Base-by-base conservation (phyloP, 2,888 invertebrate species). In the Ptychoptera contaminata region DNA sequence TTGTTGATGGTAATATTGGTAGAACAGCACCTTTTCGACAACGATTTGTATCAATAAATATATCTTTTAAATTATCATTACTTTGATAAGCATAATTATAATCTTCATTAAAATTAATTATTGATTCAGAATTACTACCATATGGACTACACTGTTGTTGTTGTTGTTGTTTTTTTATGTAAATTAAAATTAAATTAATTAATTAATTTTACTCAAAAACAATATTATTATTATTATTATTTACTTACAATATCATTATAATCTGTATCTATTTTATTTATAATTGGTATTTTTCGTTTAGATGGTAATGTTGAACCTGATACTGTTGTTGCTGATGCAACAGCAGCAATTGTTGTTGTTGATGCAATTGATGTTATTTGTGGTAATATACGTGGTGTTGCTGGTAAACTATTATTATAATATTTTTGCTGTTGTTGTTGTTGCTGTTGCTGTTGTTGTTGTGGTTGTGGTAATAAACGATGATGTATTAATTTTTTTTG, bases 41-140 rank as follows among this genome's bases (percentile, higher is more conserved):
- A 8, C 47, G 46, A 11, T 40, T 42, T 23, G 44, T 29, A 35
- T 48, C 49, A 16, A 32, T 43, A n/a, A 46, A 52, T 52, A 53
- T 42, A 37, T 50, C 52, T 53, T 55, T 49, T 52, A 52, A 61
- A 62, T 76, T 78, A 61, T 78, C 79, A 55, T 72, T 73, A 63
- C 77, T 78, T 55, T 73, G 72, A 9, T 79, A 79, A 61, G 77
- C 77, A 61, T 77, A 76, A 61, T 77, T 79, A 58, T 78, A 78
- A 62, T 79, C 75, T 58, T 79, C 77, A 61, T 77, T 77, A 62
- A 77, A 79, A 41, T 59, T 57, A n/a, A 58, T 49, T 16, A 57
- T 56, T 34, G 58, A 46, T 52, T 23, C 23, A 5, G 23, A 23
- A 23, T 23, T 23, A 42, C n/a, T 42, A 15, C 30, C 9, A 42